Percentiles rank a stretch among this genome's conserved stretches.
phyloP scores from a whole-genome alignment of 2,888 invertebrate species.

The Blomia tropicalis region DNA sequence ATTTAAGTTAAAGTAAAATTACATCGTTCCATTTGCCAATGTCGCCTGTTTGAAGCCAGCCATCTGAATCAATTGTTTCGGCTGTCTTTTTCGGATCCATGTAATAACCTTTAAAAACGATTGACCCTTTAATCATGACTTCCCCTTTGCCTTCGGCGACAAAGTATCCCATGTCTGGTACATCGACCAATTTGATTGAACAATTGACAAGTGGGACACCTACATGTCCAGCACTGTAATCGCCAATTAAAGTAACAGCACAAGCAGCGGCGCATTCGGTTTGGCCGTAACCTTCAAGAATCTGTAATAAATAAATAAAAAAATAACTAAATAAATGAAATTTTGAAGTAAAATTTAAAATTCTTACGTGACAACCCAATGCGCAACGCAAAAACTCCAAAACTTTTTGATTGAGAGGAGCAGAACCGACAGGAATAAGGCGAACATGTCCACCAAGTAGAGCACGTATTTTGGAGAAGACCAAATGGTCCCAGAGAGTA shows the following conservation, averaged over 20 bases:
- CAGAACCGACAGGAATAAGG: conserved; percentile 84
- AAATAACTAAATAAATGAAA: background rate
- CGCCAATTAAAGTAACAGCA: conserved; percentile 75
- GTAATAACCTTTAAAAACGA: conserved; percentile 62
- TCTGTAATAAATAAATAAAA: conserved; percentile 40
- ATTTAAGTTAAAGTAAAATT: background rate
- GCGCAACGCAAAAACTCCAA: conserved; percentile 84
- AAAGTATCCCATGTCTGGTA: conserved; percentile 93
- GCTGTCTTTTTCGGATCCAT: conserved; percentile 82
- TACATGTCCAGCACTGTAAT: conserved; percentile 66
- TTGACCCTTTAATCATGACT: conserved; percentile 83
- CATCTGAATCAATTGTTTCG: conserved; percentile 69
- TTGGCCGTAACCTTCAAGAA: conserved; percentile 85
- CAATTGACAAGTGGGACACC: conserved; percentile 91
- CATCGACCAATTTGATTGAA: conserved; percentile 84
- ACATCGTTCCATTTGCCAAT: conserved; percentile 77
- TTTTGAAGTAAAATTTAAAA: no score
- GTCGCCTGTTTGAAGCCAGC: conserved; percentile 95
- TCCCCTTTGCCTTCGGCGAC: conserved; percentile 59
- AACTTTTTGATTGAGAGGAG: conserved; percentile 80
- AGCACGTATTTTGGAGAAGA: conserved; percentile 79
- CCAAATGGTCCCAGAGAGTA: conserved; percentile 79
- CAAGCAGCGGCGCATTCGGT: conserved; percentile 83
- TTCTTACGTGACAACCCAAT: conserved; percentile 67
- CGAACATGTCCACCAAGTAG: conserved; percentile 78